A percentile compares a stretch with the other conserved stretches of the same genome.
These are phyloP conservation scores for Conistra vaccinii DNA, from an alignment of 2,888 invertebrate genomes.

Conservation along the genomic window DNA sequence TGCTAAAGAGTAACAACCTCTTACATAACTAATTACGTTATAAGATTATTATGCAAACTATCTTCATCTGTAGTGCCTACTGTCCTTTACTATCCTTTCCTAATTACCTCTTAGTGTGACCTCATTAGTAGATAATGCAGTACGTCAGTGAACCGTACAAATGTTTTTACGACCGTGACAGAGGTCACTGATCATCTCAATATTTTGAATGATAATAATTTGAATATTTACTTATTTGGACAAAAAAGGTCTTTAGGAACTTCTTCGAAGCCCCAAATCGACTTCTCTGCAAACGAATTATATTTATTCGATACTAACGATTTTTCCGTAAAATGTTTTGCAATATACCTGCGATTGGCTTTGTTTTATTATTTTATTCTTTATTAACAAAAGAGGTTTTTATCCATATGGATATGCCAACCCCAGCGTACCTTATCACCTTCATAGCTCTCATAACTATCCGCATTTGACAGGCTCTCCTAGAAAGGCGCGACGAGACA, in stretches of 20 bases:
- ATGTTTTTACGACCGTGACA: background rate
- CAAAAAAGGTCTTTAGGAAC: background rate
- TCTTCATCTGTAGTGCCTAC: constrained; percentile 19
- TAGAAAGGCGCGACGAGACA: no score
- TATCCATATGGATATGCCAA: no score
- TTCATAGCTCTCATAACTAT: no score
- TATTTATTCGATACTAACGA: background rate
- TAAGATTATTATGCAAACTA: constrained; percentile 54
- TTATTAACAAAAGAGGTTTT: no score
- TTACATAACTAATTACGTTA: constrained; percentile 59
- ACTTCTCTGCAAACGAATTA: background rate
- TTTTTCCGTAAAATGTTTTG: background rate
- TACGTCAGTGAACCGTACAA: constrained; percentile 6
- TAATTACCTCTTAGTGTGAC: constrained; percentile 24
- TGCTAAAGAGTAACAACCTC: constrained; percentile 53
- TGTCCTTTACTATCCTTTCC: constrained; percentile 32
- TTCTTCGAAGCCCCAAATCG: background rate
- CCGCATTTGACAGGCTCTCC: no score
- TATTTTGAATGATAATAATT: background rate
- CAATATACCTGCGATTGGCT: no score
- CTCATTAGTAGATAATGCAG: constrained; percentile 38
- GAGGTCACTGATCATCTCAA: background rate
- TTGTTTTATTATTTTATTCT: no score
- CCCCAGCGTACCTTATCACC: no score
- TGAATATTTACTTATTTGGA: background rate